These are phyloP conservation scores for Dasysyrphus albostriatus DNA, from an alignment of 2,888 invertebrate genomes.

Conservation along the genomic window DNA sequence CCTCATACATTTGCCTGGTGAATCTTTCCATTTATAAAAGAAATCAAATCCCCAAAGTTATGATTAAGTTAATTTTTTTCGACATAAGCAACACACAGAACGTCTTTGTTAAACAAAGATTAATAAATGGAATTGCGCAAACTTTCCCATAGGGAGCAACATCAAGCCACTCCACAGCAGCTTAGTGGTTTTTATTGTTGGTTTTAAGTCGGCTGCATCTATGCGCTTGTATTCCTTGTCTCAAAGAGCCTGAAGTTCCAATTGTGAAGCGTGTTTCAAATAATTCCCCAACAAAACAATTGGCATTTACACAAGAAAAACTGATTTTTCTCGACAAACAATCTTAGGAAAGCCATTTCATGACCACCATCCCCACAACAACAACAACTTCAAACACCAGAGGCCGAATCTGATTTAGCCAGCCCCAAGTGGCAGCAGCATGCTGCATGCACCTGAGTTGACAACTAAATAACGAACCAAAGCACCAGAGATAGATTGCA, in stretches of 20 bases:
- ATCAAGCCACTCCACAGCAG: slow-evolving; percentile 9
- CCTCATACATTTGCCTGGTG: slow-evolving; percentile 15
- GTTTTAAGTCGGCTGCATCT: background rate
- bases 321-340: slow-evolving; percentile 1
- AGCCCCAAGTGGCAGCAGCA: slow-evolving; percentile 9
- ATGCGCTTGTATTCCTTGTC: background rate
- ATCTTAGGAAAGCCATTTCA: background rate
- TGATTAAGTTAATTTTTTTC: slow-evolving; percentile 37
- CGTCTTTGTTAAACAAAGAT: slow-evolving; percentile 52
- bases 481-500: slow-evolving; percentile 43
- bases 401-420: slow-evolving; percentile 25
- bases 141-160: slow-evolving; percentile 55
- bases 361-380: background rate
- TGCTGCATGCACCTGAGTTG: slow-evolving; percentile 49
- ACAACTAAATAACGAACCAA: slow-evolving; percentile 69
- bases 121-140: slow-evolving; percentile 63
- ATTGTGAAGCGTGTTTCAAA: slow-evolving; percentile 37
- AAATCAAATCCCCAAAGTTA: slow-evolving; percentile 32
- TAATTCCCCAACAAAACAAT: slow-evolving; percentile 52
- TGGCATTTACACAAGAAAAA: slow-evolving; percentile 22
- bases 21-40: slow-evolving; percentile 11
- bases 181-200: slow-evolving; percentile 11
- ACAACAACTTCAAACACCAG: slow-evolving; percentile 40
- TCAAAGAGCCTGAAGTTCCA: background rate
- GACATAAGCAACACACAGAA: slow-evolving; percentile 14